phyloP scores from a whole-genome alignment of 2,888 invertebrate species.

The Drosophila merina region DNA sequence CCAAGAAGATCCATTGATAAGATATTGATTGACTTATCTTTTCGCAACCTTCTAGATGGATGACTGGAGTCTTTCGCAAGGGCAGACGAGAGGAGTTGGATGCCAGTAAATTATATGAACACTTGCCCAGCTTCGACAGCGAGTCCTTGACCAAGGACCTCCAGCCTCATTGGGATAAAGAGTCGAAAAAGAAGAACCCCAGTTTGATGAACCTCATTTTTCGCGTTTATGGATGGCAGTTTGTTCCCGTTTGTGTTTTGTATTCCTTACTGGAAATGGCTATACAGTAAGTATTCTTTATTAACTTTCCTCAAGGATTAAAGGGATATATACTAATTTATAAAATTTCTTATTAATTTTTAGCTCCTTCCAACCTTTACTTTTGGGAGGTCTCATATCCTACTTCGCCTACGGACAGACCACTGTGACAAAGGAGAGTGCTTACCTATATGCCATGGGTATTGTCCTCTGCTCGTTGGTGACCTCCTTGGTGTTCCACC shows the following conservation, averaged over 20 bases:
- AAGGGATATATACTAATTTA: neutral
- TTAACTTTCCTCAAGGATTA: neutral
- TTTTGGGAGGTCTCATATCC: slow-evolving; percentile 87
- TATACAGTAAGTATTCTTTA: slow-evolving; percentile 74
- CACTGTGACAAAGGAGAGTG: slow-evolving; percentile 85
- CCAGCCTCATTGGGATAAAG: slow-evolving; percentile 82
- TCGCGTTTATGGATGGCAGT: slow-evolving; percentile 83
- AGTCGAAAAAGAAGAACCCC: slow-evolving; percentile 76
- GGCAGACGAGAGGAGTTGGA: slow-evolving; percentile 70
- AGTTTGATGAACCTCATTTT: slow-evolving; percentile 84
- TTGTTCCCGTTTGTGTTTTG: slow-evolving; percentile 79
- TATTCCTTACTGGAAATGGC: slow-evolving; percentile 80
- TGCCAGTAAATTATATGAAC: slow-evolving; percentile 71
- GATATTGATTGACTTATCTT: slow-evolving; percentile 26
- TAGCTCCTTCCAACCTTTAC: slow-evolving; percentile 87
- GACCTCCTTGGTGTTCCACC: slow-evolving; percentile 88
- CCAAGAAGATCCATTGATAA: slow-evolving; percentile 26
- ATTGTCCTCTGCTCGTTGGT: slow-evolving; percentile 86
- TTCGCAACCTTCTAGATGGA: slow-evolving; percentile 68
- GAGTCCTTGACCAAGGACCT: slow-evolving; percentile 84
- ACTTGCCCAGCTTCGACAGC: slow-evolving; percentile 84
- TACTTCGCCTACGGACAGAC: slow-evolving; percentile 86
- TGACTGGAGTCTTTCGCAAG: slow-evolving; percentile 72
- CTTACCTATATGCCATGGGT: slow-evolving; percentile 88
- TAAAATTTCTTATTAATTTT: neutral